These are phyloP conservation scores for Xenus cinereus DNA, from an alignment of 2,113 vertebrate genomes.

Conservation along the genomic window DNA sequence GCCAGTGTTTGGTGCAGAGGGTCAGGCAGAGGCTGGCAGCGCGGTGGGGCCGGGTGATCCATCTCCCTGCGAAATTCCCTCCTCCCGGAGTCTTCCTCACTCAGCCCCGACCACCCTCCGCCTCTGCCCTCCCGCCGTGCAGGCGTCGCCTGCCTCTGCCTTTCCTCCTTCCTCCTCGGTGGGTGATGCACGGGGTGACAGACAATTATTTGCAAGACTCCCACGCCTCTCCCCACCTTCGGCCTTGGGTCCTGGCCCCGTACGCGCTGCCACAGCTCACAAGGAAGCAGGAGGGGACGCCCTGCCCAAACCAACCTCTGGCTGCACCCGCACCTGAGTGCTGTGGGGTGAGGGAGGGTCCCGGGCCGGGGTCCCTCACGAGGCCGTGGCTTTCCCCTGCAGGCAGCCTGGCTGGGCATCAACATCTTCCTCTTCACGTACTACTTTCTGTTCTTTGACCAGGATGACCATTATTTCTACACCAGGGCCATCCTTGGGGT, in stretches of 20 bases:
- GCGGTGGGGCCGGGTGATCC: background rate
- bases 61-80: background rate
- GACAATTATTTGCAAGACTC: background rate
- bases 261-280: rapidly evolving
- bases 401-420: constrained; percentile 87
- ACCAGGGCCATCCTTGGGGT: constrained; percentile 88
- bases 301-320: rapidly evolving
- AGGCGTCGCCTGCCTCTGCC: background rate
- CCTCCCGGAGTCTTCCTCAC: background rate
- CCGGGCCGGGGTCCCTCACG: rapidly evolving
- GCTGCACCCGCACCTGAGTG: rapidly evolving
- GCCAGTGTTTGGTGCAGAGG: background rate
- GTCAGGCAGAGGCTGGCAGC: background rate
- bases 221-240: background rate
- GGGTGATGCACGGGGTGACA: background rate
- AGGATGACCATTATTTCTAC: constrained; percentile 76
- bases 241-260: background rate
- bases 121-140: background rate
- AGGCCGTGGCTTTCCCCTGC: background rate
- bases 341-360: background rate
- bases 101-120: rapidly evolving
- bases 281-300: background rate
- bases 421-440: constrained; percentile 87
- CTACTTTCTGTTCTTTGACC: constrained; percentile 82
- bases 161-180: background rate